These are phyloP conservation scores for Thamnophis elegans DNA, from an alignment of 2,797 vertebrate genomes.

Conservation along the genomic window DNA sequence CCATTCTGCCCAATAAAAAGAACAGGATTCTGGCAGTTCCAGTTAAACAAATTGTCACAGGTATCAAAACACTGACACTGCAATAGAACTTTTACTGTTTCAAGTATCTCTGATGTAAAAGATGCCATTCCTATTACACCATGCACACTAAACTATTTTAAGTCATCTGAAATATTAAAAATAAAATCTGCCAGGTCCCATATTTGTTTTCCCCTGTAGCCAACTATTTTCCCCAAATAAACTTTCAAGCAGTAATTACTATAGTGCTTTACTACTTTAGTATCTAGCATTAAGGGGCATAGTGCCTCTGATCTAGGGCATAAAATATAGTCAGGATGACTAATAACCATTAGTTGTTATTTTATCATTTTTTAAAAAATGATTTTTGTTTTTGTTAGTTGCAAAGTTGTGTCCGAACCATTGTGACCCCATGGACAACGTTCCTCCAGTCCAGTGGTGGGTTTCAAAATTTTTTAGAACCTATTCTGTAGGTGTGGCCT, in stretches of 20 bases:
- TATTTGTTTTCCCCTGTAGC: neutral
- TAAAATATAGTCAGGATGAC: neutral
- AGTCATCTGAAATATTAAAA: neutral
- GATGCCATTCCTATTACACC: conserved; percentile 69
- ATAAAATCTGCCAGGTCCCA: neutral
- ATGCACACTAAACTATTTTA: conserved; percentile 44
- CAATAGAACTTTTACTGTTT: conserved; percentile 49
- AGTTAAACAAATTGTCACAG: conserved; percentile 39
- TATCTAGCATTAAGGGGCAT: neutral
- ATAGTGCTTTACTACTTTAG: neutral
- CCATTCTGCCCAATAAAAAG: conserved; percentile 60
- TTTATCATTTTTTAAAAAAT: neutral
- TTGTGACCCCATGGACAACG: too few species aligned
- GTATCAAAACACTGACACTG: conserved; percentile 50
- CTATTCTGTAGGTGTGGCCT: too few species aligned
- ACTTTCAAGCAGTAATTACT: neutral
- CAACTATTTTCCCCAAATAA: neutral
- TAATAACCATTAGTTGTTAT: neutral
- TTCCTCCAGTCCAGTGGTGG: too few species aligned
- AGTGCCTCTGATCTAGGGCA: neutral
- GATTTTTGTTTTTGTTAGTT: too few species aligned
- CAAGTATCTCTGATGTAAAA: conserved; percentile 78
- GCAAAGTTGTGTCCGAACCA: too few species aligned
- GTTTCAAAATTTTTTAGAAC: too few species aligned
- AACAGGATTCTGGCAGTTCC: conserved; percentile 55